A percentile compares a stretch with the other conserved stretches of the same genome.
These are phyloP conservation scores for Oscheius sp. DNA, from an alignment of 1,140 invertebrate genomes.

Conservation along the genomic window DNA sequence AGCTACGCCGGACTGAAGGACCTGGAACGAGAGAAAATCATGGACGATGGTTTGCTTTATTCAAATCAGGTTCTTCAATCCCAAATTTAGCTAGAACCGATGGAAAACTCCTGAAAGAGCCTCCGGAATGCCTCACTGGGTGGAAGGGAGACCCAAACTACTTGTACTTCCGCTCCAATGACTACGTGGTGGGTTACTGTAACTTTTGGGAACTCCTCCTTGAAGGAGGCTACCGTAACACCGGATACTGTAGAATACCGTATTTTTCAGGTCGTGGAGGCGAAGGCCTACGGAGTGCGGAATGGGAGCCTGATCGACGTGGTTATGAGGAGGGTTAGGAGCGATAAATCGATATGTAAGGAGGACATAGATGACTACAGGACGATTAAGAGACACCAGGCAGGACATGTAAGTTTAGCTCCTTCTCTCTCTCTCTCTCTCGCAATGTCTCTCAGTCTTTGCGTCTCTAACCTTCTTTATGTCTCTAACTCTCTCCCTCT, in stretches of 20 bases:
- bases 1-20: not conserved
- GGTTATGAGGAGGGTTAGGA: not conserved
- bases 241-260: not conserved
- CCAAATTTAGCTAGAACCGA: not conserved
- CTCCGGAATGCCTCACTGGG: not conserved
- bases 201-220: too few species aligned
- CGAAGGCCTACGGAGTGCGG: not conserved
- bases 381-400: not conserved
- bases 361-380: not conserved
- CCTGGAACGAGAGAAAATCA: not conserved
- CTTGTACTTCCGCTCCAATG: not conserved
- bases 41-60: not conserved
- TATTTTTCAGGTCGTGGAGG: not conserved
- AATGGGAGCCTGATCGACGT: not conserved
- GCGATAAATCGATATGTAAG: not conserved
- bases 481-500: not conserved
- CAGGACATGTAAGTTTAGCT: not conserved
- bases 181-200: not conserved
- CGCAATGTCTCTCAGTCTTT: not conserved
- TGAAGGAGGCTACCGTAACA: too few species aligned
- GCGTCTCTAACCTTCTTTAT: not conserved
- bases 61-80: not conserved
- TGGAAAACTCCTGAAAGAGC: not conserved
- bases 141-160: not conserved
- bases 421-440: not conserved